Evolutionary conservation across 2,888 invertebrate genomes (phyloP), one percentile per base, ranked within the genome.

Genomic region (Apotomis turbidana): DNA sequence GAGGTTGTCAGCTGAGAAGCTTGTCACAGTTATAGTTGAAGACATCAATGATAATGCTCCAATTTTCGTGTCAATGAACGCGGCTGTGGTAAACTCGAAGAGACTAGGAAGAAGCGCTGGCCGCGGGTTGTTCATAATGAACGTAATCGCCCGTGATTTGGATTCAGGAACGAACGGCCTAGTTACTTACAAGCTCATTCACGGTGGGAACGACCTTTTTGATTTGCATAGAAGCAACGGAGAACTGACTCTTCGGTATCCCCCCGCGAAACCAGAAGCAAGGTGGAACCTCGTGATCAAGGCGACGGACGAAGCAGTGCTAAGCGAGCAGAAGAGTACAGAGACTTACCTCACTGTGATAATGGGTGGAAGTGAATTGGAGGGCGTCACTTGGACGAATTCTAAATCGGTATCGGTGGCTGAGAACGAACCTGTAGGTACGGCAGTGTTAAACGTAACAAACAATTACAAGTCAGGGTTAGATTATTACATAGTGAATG

Each of bases 31-130:
- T 52, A 97, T 98, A 74, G 97, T 98, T 5, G 97, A 98, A 87
- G 98, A 98, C 86, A 95, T 98, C 74, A 98, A 98, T 86, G 98
- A 99, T 87, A 98, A 98, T 87, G 97, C 97, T 5, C 98, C 98
- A 0, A 94, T 96, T 27, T 98, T 98, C 85, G 96, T 97, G 3
- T 98, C 97, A 61, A 97, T 98, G 97, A 97, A 97, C 80, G 97
- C 98, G 0, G 98, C 97, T 0, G 95, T 98, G n/a, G 90, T 98
- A 59, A 96, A 96, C 63, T 89, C 94, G 13, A 93, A 90, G 76
- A 92, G 88, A 90, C 90, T 87, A 83, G 94, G 86, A 70, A 85
- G 88, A 82, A 88, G 87, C 76, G 88, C 93, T 49, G 94, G 94
- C 8, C 94, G 95, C 75, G 95, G 96, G 9, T 90, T 95, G 71